These are phyloP conservation scores for Sitta europaea DNA, from an alignment of 2,113 vertebrate species.

Conservation along the genomic window DNA sequence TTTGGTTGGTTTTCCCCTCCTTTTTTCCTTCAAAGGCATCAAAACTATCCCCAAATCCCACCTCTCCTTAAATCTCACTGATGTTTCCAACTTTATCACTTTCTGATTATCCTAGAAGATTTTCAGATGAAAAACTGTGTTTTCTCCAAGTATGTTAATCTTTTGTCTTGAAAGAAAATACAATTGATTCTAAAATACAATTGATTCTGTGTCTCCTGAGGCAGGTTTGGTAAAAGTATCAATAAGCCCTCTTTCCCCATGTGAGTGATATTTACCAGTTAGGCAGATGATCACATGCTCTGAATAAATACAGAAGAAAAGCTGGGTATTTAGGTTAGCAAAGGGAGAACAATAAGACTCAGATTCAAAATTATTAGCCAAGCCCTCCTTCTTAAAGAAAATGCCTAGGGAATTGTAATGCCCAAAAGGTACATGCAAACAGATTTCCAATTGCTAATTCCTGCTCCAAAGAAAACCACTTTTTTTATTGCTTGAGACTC, in stretches of 20 bases:
- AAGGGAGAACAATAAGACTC: not conserved
- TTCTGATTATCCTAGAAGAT: not conserved
- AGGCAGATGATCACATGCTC: not conserved
- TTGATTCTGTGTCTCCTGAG: not conserved
- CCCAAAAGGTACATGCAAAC: not conserved
- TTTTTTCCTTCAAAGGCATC: not conserved
- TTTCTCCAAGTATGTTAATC: not conserved
- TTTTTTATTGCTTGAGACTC: not conserved
- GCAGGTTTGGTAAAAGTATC: not conserved
- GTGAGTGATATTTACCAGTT: not conserved
- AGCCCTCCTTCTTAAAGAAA: not conserved
- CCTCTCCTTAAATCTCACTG: not conserved
- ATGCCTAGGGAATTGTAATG: not conserved
- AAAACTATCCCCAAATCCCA: not conserved
- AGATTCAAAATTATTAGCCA: not conserved
- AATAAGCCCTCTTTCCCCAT: not conserved
- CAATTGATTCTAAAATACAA: not conserved
- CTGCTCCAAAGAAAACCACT: not conserved
- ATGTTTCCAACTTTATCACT: not conserved
- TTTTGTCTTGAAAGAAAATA: not conserved
- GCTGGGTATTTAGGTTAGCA: not conserved
- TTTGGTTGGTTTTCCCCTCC: not conserved
- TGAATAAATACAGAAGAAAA: not conserved
- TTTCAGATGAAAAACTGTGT: not conserved
- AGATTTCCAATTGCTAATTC: not conserved